These are phyloP conservation scores for Cichladusa arquata DNA, from an alignment of 2,113 vertebrate genomes.

Conservation along the genomic window DNA sequence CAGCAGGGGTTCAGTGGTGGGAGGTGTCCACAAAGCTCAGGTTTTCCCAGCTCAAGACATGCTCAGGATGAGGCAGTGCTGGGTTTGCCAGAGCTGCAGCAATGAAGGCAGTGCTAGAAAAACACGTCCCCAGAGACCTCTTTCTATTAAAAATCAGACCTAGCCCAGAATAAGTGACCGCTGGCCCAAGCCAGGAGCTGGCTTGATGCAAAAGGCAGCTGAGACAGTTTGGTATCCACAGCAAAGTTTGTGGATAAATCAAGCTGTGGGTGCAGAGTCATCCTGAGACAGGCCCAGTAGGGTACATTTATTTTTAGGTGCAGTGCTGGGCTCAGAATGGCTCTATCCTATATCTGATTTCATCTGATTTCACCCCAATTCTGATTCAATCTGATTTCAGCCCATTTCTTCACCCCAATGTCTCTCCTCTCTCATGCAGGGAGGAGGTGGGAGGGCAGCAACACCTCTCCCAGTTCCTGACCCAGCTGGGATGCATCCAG, in stretches of 20 bases:
- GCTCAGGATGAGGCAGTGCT: rapidly evolving
- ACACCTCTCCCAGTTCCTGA: not conserved
- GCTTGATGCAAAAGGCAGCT: not conserved
- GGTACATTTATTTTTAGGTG: rapidly evolving
- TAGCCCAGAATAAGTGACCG: not conserved
- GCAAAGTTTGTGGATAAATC: not conserved
- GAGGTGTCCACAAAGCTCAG: not conserved
- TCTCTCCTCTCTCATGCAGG: not conserved
- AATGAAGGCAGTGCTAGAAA: rapidly evolving
- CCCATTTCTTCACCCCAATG: rapidly evolving
- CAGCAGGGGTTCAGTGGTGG: not conserved
- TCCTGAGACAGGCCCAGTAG: not conserved
- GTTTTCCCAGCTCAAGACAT: not conserved
- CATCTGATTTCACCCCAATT: not conserved
- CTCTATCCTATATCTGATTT: not conserved
- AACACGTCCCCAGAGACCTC: not conserved
- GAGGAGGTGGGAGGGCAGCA: not conserved
- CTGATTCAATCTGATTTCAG: not conserved
- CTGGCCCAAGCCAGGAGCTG: not conserved
- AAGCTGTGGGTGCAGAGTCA: not conserved
- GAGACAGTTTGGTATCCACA: not conserved
- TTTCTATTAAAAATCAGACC: not conserved
- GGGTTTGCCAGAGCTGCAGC: not conserved
- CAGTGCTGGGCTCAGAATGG: not conserved
- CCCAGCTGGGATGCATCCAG: not conserved